phyloP scores from a whole-genome alignment of 1,140 invertebrate species.

The Ceratosolen solmsi region DNA sequence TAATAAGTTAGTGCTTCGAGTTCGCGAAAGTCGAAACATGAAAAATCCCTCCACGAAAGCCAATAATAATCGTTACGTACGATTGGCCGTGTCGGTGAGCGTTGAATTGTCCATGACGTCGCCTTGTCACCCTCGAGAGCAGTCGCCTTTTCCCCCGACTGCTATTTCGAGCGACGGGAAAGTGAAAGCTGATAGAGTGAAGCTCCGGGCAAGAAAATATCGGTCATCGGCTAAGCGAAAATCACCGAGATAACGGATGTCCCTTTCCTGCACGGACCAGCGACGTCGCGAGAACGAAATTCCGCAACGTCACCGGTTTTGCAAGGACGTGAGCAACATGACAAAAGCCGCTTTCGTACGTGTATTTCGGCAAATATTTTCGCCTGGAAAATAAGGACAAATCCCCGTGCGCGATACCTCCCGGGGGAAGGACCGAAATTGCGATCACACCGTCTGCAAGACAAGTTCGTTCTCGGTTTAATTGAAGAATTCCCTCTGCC shows the following conservation, averaged over 20 bases:
- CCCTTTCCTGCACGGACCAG: not conserved
- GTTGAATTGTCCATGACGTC: no score
- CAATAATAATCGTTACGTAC: no score
- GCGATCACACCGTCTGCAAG: constrained; percentile 41
- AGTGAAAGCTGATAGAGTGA: not conserved
- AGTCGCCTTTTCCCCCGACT: no score
- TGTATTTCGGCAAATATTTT: constrained; percentile 32
- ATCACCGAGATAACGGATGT: not conserved
- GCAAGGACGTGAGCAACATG: constrained; percentile 1
- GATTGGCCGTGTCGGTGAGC: no score
- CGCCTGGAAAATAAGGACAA: constrained; percentile 39
- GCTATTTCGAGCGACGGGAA: not conserved
- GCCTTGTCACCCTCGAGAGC: no score
- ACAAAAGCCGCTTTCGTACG: not conserved
- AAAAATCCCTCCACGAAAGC: no score
- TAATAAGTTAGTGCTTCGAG: no score
- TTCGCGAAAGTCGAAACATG: no score
- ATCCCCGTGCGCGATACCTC: not conserved
- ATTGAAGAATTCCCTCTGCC: not conserved
- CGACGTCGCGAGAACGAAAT: not conserved
- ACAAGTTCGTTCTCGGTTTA: not conserved
- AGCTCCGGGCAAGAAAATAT: not conserved
- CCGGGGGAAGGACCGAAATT: not conserved
- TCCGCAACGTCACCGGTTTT: not conserved
- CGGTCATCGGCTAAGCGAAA: not conserved